Evolutionary conservation across 2,113 vertebrate genomes (phyloP).

Genomic region (Nerophis ophidion): DNA sequence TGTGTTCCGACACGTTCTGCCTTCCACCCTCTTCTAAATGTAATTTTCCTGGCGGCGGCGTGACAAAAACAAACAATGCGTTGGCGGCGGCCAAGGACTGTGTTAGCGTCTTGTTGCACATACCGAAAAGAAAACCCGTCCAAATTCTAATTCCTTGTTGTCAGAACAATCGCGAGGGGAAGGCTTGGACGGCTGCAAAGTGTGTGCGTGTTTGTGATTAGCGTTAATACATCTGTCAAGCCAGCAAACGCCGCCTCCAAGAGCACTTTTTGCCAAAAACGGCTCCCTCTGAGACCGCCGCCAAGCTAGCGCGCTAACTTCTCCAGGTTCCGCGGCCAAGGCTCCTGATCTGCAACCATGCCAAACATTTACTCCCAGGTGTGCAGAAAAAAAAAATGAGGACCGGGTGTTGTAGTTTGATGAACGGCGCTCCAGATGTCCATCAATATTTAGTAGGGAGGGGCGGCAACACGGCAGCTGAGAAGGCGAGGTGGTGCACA

Average conservation of each 20-base stretch:
- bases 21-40: too few species aligned
- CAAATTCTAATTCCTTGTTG: constrained; percentile 5
- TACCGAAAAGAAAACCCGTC: constrained; percentile 17
- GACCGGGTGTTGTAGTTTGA: constrained; percentile 60
- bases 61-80: constrained; percentile 38
- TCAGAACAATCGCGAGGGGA: constrained; percentile 20
- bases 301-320: constrained; percentile 8
- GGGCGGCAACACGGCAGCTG: constrained; percentile 59
- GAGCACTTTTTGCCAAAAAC: constrained; percentile 32
- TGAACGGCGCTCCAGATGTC: constrained; percentile 73
- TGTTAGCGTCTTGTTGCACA: constrained; percentile 7
- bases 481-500: constrained; percentile 23
- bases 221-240: constrained; percentile 44
- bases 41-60: constrained; percentile 19
- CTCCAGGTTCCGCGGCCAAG: constrained; percentile 26
- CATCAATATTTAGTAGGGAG: constrained; percentile 75
- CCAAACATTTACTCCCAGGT: constrained; percentile 37
- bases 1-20: constrained; percentile 18
- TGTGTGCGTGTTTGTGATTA: not conserved
- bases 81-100: constrained; percentile 6
- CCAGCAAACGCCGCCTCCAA: constrained; percentile 27
- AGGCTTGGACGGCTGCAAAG: too few species aligned
- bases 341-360: constrained; percentile 40
- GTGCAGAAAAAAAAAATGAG: constrained; percentile 17
- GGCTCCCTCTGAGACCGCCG: constrained; percentile 49